Evolutionary conservation across 1,140 invertebrate genomes (phyloP).

Genomic region (Drosophila suzukii): DNA sequence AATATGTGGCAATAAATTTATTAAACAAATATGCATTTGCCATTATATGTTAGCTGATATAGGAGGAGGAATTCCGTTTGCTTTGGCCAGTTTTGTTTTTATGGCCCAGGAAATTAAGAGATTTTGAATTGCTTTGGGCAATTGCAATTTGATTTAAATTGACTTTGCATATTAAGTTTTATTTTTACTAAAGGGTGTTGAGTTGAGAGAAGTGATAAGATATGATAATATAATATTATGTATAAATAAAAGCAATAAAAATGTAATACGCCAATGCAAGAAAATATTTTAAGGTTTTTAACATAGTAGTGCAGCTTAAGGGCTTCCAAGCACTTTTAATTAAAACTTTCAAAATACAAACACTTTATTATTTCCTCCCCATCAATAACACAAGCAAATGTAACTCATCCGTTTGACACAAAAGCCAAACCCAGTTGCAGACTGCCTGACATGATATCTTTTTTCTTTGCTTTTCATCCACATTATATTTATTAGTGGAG

Average conservation of each 20-base stretch:
- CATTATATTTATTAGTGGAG: slow-evolving; percentile 56
- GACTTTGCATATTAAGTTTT: no score
- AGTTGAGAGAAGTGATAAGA: no score
- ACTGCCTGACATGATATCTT: slow-evolving; percentile 3
- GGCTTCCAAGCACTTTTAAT: not conserved
- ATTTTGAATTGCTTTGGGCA: not conserved
- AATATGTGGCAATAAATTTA: slow-evolving; percentile 60
- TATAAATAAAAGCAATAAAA: no score
- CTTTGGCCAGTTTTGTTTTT: not conserved
- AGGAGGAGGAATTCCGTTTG: slow-evolving; percentile 9
- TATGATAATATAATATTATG: no score
- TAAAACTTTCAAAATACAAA: not conserved
- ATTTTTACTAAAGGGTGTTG: no score
- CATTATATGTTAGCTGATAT: not conserved
- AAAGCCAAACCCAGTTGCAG: slow-evolving; percentile 11
- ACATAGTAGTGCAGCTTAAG: not conserved
- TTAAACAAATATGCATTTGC: slow-evolving; percentile 49
- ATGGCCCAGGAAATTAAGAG: not conserved
- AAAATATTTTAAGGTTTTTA: not conserved
- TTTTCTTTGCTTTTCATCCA: slow-evolving; percentile 13
- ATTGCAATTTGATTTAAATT: not conserved
- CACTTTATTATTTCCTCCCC: not conserved
- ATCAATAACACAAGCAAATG: slow-evolving; percentile 6
- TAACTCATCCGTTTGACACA: slow-evolving; percentile 21
- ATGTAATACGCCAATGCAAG: no score